Evolutionary conservation across 2,797 vertebrate species (phyloP).

Genomic region (Melanotaenia parkinsoni): DNA sequence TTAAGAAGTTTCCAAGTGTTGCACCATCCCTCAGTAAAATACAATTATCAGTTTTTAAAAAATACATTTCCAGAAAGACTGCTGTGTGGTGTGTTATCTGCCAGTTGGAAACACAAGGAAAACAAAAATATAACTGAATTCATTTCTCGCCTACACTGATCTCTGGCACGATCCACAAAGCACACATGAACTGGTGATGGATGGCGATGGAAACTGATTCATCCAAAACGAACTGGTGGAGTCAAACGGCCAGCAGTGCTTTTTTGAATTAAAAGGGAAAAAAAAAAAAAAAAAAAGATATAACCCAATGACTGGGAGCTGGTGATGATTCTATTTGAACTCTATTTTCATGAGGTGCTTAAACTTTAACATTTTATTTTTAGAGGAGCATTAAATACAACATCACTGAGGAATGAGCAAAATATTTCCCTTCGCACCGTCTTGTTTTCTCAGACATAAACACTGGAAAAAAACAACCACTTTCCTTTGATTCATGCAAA

Average conservation of each 20-base stretch:
- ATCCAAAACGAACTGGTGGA: conserved; percentile 26
- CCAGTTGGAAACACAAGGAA: background rate
- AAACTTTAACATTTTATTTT: too few relatives aligned
- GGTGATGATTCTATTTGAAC: background rate
- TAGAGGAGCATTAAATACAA: background rate
- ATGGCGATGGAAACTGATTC: conserved; percentile 42
- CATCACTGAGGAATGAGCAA: conserved; percentile 14
- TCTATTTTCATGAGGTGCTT: background rate
- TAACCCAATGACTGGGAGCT: conserved; percentile 11
- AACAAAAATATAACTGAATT: background rate
- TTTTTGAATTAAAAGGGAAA: background rate
- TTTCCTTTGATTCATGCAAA: conserved; percentile 53
- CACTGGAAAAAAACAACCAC: conserved; percentile 26
- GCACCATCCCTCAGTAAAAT: conserved; percentile 46
- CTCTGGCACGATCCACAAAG: conserved; percentile 2
- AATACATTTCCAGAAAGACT: background rate
- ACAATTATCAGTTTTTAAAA: conserved; percentile 10
- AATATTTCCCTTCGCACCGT: conserved; percentile 38
- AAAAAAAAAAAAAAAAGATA: background rate
- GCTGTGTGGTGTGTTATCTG: background rate
- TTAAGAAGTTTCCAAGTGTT: conserved; percentile 43
- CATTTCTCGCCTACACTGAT: conserved; percentile 9
- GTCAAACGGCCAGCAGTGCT: background rate
- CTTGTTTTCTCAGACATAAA: conserved; percentile 44
- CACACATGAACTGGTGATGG: conserved; percentile 6